These are phyloP conservation scores for Alexandromys fortis DNA, from an alignment of 2,113 vertebrate species.

Conservation along the genomic window DNA sequence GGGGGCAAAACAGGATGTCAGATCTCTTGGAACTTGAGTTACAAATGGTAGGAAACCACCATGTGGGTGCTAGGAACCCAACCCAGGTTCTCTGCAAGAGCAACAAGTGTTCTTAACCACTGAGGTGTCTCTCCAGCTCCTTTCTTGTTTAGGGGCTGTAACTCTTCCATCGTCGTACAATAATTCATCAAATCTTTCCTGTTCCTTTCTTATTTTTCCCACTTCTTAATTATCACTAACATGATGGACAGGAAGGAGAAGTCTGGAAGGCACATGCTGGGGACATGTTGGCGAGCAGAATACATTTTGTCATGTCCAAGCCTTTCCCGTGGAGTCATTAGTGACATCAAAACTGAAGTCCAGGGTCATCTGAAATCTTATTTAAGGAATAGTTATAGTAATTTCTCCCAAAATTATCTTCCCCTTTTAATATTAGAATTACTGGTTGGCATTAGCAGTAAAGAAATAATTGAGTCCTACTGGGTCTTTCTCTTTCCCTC, in stretches of 20 bases:
- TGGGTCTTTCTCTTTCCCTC: conserved; percentile 24
- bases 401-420: neutral
- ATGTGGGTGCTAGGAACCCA: neutral
- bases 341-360: neutral
- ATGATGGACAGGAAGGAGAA: neutral
- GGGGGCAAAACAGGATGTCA: neutral
- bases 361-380: neutral
- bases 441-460: conserved; percentile 49
- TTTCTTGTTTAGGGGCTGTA: neutral
- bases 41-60: neutral
- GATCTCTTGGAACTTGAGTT: neutral
- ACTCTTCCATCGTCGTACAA: neutral
- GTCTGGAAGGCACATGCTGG: neutral
- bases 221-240: neutral
- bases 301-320: neutral
- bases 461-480: conserved; percentile 46
- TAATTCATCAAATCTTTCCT: neutral
- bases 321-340: neutral
- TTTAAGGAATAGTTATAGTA: conserved; percentile 15
- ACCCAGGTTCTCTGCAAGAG: neutral
- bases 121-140: neutral
- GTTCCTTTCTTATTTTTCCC: neutral
- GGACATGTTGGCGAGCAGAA: neutral
- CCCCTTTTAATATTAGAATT: neutral
- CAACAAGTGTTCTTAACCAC: neutral